Evolutionary conservation across 2,888 invertebrate genomes (phyloP).

Genomic region (Rotaria macrura): DNA sequence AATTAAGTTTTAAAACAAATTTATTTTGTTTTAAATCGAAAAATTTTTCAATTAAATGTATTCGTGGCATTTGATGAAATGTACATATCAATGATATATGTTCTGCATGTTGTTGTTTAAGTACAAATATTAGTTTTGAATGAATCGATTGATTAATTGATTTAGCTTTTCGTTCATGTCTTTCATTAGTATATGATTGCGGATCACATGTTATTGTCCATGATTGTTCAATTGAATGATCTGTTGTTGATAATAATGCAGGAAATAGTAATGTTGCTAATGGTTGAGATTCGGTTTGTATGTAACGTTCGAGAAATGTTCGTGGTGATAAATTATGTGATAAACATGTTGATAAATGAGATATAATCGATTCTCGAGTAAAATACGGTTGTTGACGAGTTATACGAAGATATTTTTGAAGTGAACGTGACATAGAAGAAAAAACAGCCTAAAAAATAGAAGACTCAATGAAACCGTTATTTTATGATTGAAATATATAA

Average conservation of each 20-base stretch:
- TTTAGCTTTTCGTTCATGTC: constrained; percentile 53
- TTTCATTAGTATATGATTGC: constrained; percentile 71
- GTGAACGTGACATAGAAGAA: constrained; percentile 82
- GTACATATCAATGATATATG: constrained; percentile 77
- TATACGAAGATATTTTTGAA: constrained; percentile 87
- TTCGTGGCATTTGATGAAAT: constrained; percentile 75
- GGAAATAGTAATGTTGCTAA: neutral
- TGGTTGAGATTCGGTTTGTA: constrained; percentile 51
- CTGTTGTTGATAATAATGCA: neutral
- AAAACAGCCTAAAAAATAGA: constrained; percentile 56
- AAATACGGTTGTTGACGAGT: constrained; percentile 90
- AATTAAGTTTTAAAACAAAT: constrained; percentile 81
- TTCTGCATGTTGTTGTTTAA: constrained; percentile 54
- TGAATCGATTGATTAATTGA: neutral
- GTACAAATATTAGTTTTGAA: constrained; percentile 68
- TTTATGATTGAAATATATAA: too few species aligned
- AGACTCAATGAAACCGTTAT: too few species aligned
- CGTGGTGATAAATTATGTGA: constrained; percentile 84
- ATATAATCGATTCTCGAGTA: constrained; percentile 79
- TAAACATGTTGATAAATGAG: constrained; percentile 77
- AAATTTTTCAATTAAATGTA: constrained; percentile 85
- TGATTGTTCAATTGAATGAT: constrained; percentile 57
- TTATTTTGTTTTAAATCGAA: constrained; percentile 89
- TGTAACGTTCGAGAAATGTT: constrained; percentile 85
- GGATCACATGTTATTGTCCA: constrained; percentile 92